A percentile compares a stretch with the other conserved stretches of the same genome.
phyloP scores from a whole-genome alignment of 2,113 vertebrate genomes.

The Pungitius pungitius region DNA sequence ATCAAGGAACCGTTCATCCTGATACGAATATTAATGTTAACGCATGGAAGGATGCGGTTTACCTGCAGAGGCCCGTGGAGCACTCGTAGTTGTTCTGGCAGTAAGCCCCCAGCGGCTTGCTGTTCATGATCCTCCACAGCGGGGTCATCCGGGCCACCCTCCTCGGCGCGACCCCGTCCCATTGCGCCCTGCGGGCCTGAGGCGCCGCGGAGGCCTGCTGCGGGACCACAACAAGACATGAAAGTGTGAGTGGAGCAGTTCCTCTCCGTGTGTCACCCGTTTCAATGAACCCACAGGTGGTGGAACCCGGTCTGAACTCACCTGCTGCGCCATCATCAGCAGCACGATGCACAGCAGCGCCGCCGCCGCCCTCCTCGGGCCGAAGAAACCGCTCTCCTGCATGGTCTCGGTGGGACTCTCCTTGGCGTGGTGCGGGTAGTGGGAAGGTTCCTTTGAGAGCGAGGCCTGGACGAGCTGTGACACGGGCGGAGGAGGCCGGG shows the following conservation, averaged over 20 bases:
- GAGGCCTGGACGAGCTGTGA: slow-evolving; percentile 40
- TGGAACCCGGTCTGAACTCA: too few species aligned
- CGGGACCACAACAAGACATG: too few species aligned
- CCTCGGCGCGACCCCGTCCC: not conserved
- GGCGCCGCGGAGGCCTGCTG: slow-evolving; percentile 63
- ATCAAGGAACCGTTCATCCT: too few species aligned
- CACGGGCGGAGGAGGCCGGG: not conserved
- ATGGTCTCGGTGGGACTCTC: slow-evolving; percentile 27
- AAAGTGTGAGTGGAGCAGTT: too few species aligned
- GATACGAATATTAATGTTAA: too few species aligned
- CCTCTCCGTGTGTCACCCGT: too few species aligned
- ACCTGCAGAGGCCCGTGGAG: slow-evolving; percentile 81
- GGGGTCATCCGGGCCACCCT: slow-evolving; percentile 79
- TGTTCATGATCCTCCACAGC: slow-evolving; percentile 82
- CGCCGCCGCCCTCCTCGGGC: slow-evolving; percentile 16
- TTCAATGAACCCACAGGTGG: too few species aligned
- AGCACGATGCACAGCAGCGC: slow-evolving; percentile 44
- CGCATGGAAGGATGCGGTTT: too few species aligned
- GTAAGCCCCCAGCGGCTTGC: slow-evolving; percentile 80
- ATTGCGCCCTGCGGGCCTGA: not conserved
- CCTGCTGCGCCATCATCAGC: slow-evolving; percentile 60
- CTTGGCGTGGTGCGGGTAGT: not conserved
- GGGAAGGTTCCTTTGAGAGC: slow-evolving; percentile 21
- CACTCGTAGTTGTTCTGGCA: slow-evolving; percentile 83
- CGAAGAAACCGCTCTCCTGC: slow-evolving; percentile 38